Base-by-base conservation (phyloP, 2,888 invertebrate genomes). In the Leptinotarsa juncta region DNA sequence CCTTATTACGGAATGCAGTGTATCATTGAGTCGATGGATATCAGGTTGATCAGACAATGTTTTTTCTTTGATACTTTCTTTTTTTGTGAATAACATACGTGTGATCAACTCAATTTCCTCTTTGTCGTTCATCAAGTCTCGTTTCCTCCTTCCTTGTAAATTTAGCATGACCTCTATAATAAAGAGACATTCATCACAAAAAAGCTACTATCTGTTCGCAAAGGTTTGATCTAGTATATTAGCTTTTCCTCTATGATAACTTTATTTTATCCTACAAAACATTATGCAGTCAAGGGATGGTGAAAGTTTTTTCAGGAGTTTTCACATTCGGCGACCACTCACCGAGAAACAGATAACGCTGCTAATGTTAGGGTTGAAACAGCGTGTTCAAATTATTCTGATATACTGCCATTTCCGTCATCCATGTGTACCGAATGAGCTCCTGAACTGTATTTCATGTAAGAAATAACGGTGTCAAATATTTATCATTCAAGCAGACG, bases 281-380 rank as follows among this genome's bases (percentile, higher is more conserved):
- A 26, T 32, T 62, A 42, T 62, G n/a, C 62, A 42, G 16, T 32
- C 62, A 2, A n/a, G 62, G 26, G 26, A 16, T 14, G 26, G 15
- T 32, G 32, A 5, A 16, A 62, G 42, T 62, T 62, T 62, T 62
- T 62, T 62, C 15, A 0, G n/a, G 32, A 32, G 26, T 42, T n/a
- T 62, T 42, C 42, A 42, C 10, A 62, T 62, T 42, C 62, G 32
- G 62, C 26, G n/a, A 62, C 32, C 62, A 62, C 62, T 62, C 62
- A 62, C 42, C 62, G 62, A 62, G 62, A 62, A 62, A 62, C 16
- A 62, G 62, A 62, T 62, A 62, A 62, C 62, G 42, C n/a, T 62
- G 62, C 32, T 62, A 42, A 62, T 42, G 62, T 32, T 26, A 7
- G 62, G 62, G 62, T 62, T 62, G n/a, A 62, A 62, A 62, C 62